Evolutionary conservation across 1,140 invertebrate species (phyloP).

Genomic region (Drosophila ogumai): DNA sequence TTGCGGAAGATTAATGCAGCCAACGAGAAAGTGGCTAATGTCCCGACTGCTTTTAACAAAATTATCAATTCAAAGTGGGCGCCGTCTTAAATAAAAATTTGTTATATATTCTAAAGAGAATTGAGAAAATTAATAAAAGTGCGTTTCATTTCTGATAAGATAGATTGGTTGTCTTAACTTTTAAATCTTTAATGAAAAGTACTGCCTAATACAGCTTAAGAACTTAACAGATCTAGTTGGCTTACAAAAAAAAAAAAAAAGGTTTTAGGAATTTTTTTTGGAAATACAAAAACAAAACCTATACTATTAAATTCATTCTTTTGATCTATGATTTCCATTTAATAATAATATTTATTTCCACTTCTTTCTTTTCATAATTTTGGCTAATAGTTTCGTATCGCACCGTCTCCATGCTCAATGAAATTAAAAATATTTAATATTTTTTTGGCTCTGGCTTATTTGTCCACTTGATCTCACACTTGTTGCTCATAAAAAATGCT

Average conservation of each 20-base stretch:
- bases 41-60: constrained; percentile 3
- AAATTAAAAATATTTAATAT: constrained; percentile 53
- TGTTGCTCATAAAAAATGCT: constrained; percentile 73
- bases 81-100: constrained; percentile 22
- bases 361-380: not conserved
- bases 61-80: constrained; percentile 33
- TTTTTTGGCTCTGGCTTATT: constrained; percentile 41
- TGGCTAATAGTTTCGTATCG: not conserved
- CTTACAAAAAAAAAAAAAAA: not conserved
- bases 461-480: constrained; percentile 64
- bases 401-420: constrained; percentile 13
- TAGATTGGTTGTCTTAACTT: not conserved
- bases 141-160: not conserved
- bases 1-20: constrained; percentile 58
- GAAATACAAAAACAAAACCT: not conserved
- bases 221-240: not conserved
- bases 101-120: not conserved
- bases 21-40: constrained; percentile 23
- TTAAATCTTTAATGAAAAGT: not conserved
- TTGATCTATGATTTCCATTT: not conserved
- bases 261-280: not conserved
- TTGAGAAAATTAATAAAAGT: not conserved
- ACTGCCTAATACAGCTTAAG: not conserved
- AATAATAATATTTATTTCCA: not conserved
- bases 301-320: not conserved